Conservation (phyloP, 2,113 vertebrate species). For the Oryzias celebensis region DNA sequence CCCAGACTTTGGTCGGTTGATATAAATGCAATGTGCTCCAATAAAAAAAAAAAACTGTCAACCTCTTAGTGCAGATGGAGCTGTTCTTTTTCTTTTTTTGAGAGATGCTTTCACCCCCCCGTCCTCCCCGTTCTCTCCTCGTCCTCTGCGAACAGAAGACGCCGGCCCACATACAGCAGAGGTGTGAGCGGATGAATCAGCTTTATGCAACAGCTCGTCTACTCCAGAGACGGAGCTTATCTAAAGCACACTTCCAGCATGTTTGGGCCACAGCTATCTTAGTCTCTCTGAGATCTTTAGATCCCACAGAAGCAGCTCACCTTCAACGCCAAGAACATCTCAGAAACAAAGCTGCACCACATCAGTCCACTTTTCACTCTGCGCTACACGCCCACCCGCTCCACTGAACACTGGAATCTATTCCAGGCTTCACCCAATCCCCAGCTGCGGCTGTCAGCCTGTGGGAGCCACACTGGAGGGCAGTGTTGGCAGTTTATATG, state of each 20-base stretch:
- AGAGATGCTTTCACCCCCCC: constrained; percentile 3
- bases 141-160: constrained; percentile 23
- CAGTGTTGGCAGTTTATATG: not conserved
- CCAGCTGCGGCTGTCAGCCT: not conserved
- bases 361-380: not conserved
- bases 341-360: constrained; percentile 2
- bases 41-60: constrained; percentile 48
- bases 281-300: constrained; percentile 25
- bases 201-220: constrained; percentile 51
- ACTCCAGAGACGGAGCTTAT: constrained; percentile 29
- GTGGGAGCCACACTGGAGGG: not conserved
- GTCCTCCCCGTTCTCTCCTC: constrained; percentile 9
- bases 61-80: constrained; percentile 4
- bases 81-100: not conserved
- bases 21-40: not conserved
- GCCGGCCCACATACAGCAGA: constrained; percentile 41
- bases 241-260: constrained; percentile 24
- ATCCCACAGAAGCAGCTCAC: constrained; percentile 15
- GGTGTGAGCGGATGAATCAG: constrained; percentile 57
- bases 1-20: too few species aligned
- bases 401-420: constrained; percentile 6
- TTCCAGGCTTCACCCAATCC: constrained; percentile 5
- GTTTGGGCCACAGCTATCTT: constrained; percentile 52
- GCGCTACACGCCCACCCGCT: not conserved
- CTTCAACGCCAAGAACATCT: constrained; percentile 6